Evolutionary conservation across 92 coral and sea anemone genomes (phyloP), one percentile per base, ranked within the genome.

Genomic region (Palythoa grandis): DNA sequence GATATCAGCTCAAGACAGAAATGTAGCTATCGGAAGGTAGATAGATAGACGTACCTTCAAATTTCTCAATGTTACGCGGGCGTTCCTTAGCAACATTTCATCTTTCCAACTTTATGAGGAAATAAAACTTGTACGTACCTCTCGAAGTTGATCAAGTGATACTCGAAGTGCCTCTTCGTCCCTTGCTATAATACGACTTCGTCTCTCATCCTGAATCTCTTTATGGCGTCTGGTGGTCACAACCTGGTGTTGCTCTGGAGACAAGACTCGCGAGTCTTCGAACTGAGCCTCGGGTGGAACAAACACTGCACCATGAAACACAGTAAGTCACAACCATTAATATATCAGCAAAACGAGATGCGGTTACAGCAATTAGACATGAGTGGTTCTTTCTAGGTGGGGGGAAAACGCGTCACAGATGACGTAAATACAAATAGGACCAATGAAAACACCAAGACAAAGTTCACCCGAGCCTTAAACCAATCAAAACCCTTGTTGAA

Each of bases 151-250:
- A 57, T 92, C 98, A 76, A 94, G 86, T 50, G 98, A 94, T 54
- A 94, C 91, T 82, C 91, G 63, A 57, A 94, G 94, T 8, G 94
- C 98, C 57, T 94, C 95, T 20, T 88, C 88, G 76, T 94, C 94
- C 52, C 89, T 89, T 3, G 90, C 20, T 14, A 66, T 40, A 24
- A 80, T 48, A n/a, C 85, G 85, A 80, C 85, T 80, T 22, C 60
- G 65, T 56, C 85, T 80, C 10, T 80, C 85, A 15, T 66, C 63
- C 61, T 80, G 74, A 53, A 80, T 80, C 29, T 80, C 85, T 52
- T 80, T 61, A 68, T 15, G 85, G 29, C 72, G 85, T 20, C 40
- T 80, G 40, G 66, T 80, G 74, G 74, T 10, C 11, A 73, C 85
- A 47, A 80, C 74, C 61, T 80, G 74, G 74, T 80, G 85, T 24